These are phyloP conservation scores for Ancistrus triradiatus DNA, from an alignment of 2,113 vertebrate species.

Conservation along the genomic window DNA sequence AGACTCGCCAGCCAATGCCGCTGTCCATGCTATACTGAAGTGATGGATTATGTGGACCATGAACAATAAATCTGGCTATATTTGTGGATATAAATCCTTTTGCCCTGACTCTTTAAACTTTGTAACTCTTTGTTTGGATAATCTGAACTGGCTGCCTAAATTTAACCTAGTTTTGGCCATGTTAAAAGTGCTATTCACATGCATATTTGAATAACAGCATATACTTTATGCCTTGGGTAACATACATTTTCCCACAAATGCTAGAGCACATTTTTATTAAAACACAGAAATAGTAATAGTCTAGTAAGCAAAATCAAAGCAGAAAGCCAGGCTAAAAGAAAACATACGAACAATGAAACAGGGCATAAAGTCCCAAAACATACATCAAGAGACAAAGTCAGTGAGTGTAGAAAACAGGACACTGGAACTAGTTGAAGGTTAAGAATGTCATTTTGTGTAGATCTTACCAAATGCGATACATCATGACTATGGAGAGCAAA, in stretches of 20 bases:
- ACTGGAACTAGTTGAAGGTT: no score
- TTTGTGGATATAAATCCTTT: constrained; percentile 23
- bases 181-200: not conserved
- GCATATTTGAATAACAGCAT: not conserved
- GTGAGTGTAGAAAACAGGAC: no score
- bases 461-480: no score
- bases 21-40: constrained; percentile 27
- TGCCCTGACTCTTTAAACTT: constrained; percentile 13
- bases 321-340: not conserved
- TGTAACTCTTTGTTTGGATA: constrained; percentile 6
- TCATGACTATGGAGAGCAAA: no score
- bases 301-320: not conserved
- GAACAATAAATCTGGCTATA: constrained; percentile 29
- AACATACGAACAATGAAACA: not conserved
- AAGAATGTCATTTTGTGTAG: no score
- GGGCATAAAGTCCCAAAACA: no score
- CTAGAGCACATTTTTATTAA: not conserved
- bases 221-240: not conserved
- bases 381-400: no score
- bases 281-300: not conserved
- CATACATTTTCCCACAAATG: not conserved
- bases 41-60: constrained; percentile 30
- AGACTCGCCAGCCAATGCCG: constrained; percentile 7
- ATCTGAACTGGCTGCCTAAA: constrained; percentile 2
- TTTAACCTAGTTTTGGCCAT: no score